Evolutionary conservation across 2,888 invertebrate genomes (phyloP).

Genomic region (Spilarctia lutea): DNA sequence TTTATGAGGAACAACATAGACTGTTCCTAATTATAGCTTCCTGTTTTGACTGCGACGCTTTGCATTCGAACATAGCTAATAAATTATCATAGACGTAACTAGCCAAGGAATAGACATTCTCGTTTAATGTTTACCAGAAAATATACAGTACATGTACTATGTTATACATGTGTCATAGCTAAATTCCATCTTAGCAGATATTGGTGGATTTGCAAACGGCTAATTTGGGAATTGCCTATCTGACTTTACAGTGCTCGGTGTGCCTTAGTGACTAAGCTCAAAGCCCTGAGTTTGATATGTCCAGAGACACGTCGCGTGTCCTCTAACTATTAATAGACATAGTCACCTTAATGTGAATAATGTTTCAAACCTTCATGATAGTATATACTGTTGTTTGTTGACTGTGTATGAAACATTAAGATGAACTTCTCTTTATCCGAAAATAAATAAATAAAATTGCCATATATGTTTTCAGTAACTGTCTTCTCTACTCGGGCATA

Average conservation of each 20-base stretch:
- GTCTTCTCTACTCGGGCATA: not conserved
- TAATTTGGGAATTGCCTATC: not conserved
- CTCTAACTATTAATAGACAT: not conserved
- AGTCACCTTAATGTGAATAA: not conserved
- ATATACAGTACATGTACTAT: not conserved
- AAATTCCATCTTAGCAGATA: not conserved
- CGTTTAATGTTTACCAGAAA: not conserved
- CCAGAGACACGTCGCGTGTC: not conserved
- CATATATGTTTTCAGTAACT: not conserved
- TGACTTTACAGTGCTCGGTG: not conserved
- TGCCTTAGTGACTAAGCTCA: not conserved
- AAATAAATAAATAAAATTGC: not conserved
- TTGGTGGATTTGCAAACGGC: not conserved
- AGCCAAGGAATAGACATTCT: conserved; percentile 7
- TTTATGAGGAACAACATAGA: conserved; percentile 15
- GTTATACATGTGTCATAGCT: not conserved
- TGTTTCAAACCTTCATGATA: not conserved
- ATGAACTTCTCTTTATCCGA: not conserved
- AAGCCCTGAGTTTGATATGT: not conserved
- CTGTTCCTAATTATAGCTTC: conserved; percentile 15
- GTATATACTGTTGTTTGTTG: not conserved
- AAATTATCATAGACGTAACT: not conserved
- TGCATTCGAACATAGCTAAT: not conserved
- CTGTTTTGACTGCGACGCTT: conserved; percentile 15
- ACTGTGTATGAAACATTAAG: not conserved